Base-by-base conservation (phyloP, 1,140 invertebrate species). In the Pogonognathellus flavescens region DNA sequence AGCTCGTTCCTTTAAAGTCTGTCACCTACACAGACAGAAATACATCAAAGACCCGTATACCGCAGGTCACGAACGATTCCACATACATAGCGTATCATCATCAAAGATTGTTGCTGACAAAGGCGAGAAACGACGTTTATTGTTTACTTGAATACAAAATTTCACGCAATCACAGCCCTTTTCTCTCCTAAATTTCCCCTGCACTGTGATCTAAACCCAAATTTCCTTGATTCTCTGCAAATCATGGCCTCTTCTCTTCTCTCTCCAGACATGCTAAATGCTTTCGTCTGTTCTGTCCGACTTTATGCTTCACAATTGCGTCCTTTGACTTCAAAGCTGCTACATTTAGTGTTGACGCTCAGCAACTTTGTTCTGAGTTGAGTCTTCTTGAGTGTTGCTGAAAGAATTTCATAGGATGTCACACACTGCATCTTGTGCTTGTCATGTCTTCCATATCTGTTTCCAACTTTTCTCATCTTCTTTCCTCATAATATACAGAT, bases 111-210 rank as follows among this genome's bases (percentile, higher is more conserved):
- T 66, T 31, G 3, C 22, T 66, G 20, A 25, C 62, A 66, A 66
- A 66, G 22, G 22, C 20, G 22, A 31, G 11, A 66, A 25, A 3
- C 9, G 14, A 10, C 22, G 22, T 66, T 66, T 66, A 66, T 66
- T 66, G 62, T 66, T 66, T 66, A 66, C 62, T 31, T 66, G 62
- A 11, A 66, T 31, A 14, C 62, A 66, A 66, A 66, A 66, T 25
- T 22, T 66, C 62, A 41, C 31, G 22, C 62, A 31, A 66, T 25
- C 14, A 25, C 22, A 25, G 20, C 10, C 62, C 25, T 66, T 66
- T 20, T 25, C 62, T 60, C 9, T 20, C 11, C 7, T 25, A 66
- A 10, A 66, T 25, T 25, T 31, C 22, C 14, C 25, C 13, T 66
- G 9, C 1, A 4, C 31, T 41, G 62, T 20, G 25, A 25, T 66